Base-by-base conservation (phyloP, 2,888 invertebrate species). In the Mythimna loreyi region DNA sequence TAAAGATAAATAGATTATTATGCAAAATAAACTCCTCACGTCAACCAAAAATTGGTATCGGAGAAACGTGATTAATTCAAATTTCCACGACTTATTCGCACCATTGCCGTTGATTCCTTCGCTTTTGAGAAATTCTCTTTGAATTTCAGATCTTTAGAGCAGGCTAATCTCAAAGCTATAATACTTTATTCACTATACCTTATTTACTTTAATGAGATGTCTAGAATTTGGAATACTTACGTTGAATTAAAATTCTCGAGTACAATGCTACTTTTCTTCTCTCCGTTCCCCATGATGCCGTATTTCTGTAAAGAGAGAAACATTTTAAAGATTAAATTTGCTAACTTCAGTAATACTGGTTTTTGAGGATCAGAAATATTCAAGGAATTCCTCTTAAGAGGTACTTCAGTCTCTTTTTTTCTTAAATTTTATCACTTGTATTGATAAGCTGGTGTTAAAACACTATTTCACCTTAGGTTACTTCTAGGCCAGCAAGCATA, bases 241-340 rank as follows among this genome's bases (percentile, higher is more conserved):
- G 94, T 94, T 0, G 94, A 94, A 84, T 93, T 94, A 65, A 94
- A 94, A 73, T 94, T 94, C 53, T 94, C 93, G 64, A 95, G 83
- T 76, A 94, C 89, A 74, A 95, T 94, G 2, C 91, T 87, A 71
- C 92, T 90, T 76, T 91, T 94, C 78, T 93, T 94, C 69, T 94
- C 94, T 30, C 89, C 91, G 68, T 82, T 87, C 47, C 90, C 92
- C 94, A 95, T 95, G 74, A 84, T 92, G 84, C 16, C 13, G 57
- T 49, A 21, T 30, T 53, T 66, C 93, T 92, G 89, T 49, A 92
- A 93, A 85, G 88, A 90, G 49, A 79, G 52, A 63, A 19, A 50
- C 19, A 62, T 21, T n/a, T 11, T 58, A 11, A 36, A 55, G 13
- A 62, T 75, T 66, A 56, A 23, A 36, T 23, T 53, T 61, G 21